Conservation (phyloP, 2,113 vertebrate species). For the Labeo rohita region DNA sequence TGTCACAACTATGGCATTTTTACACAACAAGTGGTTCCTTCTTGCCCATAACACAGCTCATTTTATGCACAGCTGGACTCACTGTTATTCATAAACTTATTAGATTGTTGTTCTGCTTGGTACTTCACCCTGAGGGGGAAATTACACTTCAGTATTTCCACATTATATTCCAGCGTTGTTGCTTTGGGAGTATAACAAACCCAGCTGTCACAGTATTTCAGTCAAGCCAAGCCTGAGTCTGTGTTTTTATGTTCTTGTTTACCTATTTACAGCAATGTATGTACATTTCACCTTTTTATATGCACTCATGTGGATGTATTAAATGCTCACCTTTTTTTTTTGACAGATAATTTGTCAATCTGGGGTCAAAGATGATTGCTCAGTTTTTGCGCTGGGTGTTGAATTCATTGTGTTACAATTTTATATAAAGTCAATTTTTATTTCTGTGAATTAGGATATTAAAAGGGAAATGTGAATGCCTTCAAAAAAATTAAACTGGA, state of each 20-base stretch:
- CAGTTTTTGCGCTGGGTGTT: slow-evolving; percentile 24
- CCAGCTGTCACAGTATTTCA: slow-evolving; percentile 6
- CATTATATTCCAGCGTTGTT: slow-evolving; percentile 11
- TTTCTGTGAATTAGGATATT: slow-evolving; percentile 16
- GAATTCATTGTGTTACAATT: slow-evolving; percentile 24
- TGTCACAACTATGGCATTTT: background rate
- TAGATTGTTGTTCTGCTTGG: background rate
- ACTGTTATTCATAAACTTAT: slow-evolving; percentile 54
- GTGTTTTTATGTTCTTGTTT: slow-evolving; percentile 1
- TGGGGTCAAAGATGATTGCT: slow-evolving; percentile 5
- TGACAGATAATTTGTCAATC: slow-evolving; percentile 14
- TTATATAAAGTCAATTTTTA: slow-evolving; percentile 13
- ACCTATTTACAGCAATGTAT: background rate
- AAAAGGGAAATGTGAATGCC: slow-evolving; percentile 32
- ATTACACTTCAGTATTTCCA: slow-evolving; percentile 13
- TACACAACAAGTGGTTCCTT: background rate
- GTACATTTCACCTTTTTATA: slow-evolving; percentile 19
- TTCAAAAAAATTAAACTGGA: background rate
- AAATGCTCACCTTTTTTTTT: slow-evolving; percentile 14
- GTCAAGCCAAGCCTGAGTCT: slow-evolving; percentile 7
- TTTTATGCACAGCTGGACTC: background rate
- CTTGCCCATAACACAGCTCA: background rate
- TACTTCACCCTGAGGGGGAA: slow-evolving; percentile 17
- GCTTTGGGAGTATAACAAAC: slow-evolving; percentile 5
- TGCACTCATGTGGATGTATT: slow-evolving; percentile 21